Evolutionary conservation across 1,140 invertebrate genomes (phyloP).

Genomic region (Philopotamus ludificatus): DNA sequence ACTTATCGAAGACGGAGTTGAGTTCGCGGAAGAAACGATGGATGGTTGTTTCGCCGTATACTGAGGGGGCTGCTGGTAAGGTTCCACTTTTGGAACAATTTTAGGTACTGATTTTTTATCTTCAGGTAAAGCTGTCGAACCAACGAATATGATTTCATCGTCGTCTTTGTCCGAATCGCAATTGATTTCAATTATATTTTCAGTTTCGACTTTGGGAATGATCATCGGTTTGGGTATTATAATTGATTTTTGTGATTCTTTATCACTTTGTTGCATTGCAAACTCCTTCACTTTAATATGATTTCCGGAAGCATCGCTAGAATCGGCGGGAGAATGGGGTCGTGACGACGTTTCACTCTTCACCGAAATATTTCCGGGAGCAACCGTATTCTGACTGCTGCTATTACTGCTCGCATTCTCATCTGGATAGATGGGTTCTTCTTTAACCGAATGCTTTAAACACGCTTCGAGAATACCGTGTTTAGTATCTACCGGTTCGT

Average conservation of each 20-base stretch:
- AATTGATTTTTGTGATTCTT: conserved; percentile 1
- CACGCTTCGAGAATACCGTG: conserved; percentile 28
- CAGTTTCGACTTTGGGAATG: conserved; percentile 36
- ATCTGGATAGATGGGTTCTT: conserved; percentile 20
- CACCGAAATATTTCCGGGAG: conserved; percentile 2
- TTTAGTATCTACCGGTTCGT: conserved; percentile 23
- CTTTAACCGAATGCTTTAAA: conserved; percentile 21
- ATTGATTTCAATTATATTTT: conserved; percentile 36
- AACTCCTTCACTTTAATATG: conserved; percentile 16
- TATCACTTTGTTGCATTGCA: conserved; percentile 20
- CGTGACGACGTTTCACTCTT: conserved; percentile 23
- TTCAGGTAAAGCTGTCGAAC: conserved; percentile 12
- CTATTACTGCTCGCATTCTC: not conserved
- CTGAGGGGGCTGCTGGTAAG: conserved; percentile 2
- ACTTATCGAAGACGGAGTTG: not conserved
- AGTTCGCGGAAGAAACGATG: not conserved
- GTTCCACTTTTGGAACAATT: no score
- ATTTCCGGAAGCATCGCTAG: conserved; percentile 3
- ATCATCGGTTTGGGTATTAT: conserved; percentile 37
- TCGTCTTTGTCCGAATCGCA: conserved; percentile 35
- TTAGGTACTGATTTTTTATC: conserved; percentile 37
- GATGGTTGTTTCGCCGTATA: not conserved
- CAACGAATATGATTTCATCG: conserved; percentile 38
- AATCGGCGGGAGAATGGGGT: conserved; percentile 3
- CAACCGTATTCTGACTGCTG: not conserved